Evolutionary conservation across 1,140 invertebrate species (phyloP).

Genomic region (Atta texana): DNA sequence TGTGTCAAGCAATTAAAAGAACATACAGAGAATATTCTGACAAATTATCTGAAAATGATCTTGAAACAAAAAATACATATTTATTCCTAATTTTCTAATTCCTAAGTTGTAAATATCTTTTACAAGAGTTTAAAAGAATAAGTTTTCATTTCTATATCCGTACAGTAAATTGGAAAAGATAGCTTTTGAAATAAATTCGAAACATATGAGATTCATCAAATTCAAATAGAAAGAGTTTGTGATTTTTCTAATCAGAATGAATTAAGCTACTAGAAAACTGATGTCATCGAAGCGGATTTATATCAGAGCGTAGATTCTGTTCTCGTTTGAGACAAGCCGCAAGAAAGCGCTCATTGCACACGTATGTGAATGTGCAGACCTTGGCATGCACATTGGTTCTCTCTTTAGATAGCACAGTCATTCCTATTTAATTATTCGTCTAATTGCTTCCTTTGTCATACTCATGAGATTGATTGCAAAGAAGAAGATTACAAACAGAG

Average conservation of each 20-base stretch:
- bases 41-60: not conserved
- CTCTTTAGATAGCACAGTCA: not conserved
- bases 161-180: not conserved
- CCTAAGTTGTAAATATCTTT: not conserved
- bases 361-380: not conserved
- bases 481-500: not conserved
- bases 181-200: not conserved
- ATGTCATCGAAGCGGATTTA: slow-evolving; percentile 51
- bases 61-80: not conserved
- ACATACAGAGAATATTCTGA: not conserved
- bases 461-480: not conserved
- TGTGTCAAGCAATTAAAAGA: slow-evolving; percentile 27
- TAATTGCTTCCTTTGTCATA: not conserved
- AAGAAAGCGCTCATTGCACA: slow-evolving; percentile 55
- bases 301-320: slow-evolving; percentile 59
- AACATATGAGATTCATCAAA: not conserved
- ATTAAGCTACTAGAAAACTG: slow-evolving; percentile 32
- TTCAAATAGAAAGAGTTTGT: slow-evolving; percentile 11
- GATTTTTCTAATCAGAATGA: slow-evolving; percentile 34
- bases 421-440: not conserved
- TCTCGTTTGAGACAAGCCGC: slow-evolving; percentile 49
- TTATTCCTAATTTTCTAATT: not conserved
- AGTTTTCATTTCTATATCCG: not conserved
- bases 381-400: not conserved
- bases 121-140: not conserved